A percentile compares a stretch with the other conserved stretches of the same genome.
phyloP scores from a whole-genome alignment of 2,797 vertebrate species.

The Loris lydekkerianus region DNA sequence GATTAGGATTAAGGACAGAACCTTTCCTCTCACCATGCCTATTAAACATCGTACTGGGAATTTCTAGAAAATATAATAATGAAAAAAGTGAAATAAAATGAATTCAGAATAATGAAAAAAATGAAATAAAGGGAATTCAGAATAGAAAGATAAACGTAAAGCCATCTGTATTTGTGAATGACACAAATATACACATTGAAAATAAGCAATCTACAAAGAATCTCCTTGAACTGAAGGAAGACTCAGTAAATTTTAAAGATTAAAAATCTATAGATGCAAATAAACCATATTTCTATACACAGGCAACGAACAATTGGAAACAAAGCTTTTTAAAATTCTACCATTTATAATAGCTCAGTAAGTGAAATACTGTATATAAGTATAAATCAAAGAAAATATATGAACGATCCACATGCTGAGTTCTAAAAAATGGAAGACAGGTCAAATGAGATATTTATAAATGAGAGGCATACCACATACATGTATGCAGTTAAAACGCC shows the following conservation, averaged over 20 bases:
- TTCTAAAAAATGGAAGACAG: not conserved
- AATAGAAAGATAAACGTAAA: not conserved
- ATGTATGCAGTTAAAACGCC: not conserved
- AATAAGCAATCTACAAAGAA: not conserved
- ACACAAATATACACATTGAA: not conserved
- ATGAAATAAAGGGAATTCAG: not conserved
- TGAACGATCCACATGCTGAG: not conserved
- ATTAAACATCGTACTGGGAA: not conserved
- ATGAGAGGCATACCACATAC: not conserved
- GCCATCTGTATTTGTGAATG: not conserved
- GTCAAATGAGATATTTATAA: not conserved
- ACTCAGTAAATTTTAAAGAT: not conserved
- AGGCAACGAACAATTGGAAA: not conserved
- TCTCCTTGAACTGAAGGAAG: not conserved
- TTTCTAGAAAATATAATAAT: not conserved
- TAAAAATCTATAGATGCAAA: not conserved
- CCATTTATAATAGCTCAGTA: not conserved
- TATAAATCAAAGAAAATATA: not conserved
- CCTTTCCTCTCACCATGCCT: not conserved
- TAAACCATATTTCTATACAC: not conserved
- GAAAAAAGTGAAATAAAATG: not conserved
- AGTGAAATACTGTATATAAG: not conserved
- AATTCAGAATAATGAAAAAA: not conserved
- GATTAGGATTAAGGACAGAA: not conserved
- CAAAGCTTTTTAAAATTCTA: not conserved